Base-by-base conservation (phyloP, 2,797 vertebrate species). In the Sorex maritimensis region DNA sequence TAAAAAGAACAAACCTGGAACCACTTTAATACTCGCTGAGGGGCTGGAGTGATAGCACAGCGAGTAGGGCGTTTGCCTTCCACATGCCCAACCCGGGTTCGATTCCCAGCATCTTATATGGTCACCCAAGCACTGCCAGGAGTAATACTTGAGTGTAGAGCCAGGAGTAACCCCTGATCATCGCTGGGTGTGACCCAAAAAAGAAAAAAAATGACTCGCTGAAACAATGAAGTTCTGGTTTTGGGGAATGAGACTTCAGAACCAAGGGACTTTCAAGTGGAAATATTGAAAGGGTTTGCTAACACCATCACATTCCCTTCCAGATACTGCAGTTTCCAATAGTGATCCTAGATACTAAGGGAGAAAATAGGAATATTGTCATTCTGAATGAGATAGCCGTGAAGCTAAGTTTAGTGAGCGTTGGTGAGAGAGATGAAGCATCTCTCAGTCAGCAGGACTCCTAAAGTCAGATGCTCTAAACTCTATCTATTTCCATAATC, bases 321-420 rank as follows among this genome's bases (percentile, higher is more conserved):
- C 81, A 92, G 44, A 21, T 73, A 44, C 41, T 44, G 41, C 41
- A 44, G 41, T 44, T 44, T 44, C 41, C 12, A 55, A 17, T 55
- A 55, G 13, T 55, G 52, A 55, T 55, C 17, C 52, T 72, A 81
- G 52, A 44, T 83, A 44, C 34, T 65, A 30, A 90, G n/a, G 24
- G 73, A 81, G 79, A 83, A 89, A 92, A 91, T 85, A 84, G 89
- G 52, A 72, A 55, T 88, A 79, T 24, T 86, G 15, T 58, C 28
- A 71, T 85, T 86, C 65, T 46, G 73, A 79, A 73, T 65, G 46
- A 81, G 92, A 90, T 2, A 93, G 52, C 73, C 73, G 72, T 49
- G 24, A 4, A 52, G n/a, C 46, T 46, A 85, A 26, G 26, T 81
- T 90, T 26, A 2, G 26, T 1, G 7, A 38, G 61, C 13, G 61